Base-by-base conservation (phyloP, 2,888 invertebrate genomes). In the Lithophane ornitopus region DNA sequence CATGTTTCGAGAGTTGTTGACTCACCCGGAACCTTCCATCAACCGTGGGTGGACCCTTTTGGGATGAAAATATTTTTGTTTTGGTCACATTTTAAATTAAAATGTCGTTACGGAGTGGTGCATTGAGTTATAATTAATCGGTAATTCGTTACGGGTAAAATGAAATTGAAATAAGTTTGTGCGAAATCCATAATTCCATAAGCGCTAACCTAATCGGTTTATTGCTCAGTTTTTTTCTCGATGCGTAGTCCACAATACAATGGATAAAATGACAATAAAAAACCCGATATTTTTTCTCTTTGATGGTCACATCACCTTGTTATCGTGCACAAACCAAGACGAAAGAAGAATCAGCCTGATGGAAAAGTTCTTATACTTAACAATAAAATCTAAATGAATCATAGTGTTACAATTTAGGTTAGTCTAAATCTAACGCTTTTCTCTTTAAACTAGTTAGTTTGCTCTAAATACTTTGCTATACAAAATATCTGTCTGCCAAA, bases 1-100 rank as follows among this genome's bases (percentile, higher is more conserved):
- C 90, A 83, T 89, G 90, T 90, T 88, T 78, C 74, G 78, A 86
- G 84, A 78, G 80, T 71, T 76, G 80, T 89, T 89, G 90, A 92
- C 80, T 91, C 91, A 91, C 81, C 75, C 85, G 79, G 78, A 82
- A 78, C 78, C 85, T 85, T 84, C 70, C 62, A 54, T 83, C 87
- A 71, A 70, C 68, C 82, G 89, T 87, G 87, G 88, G 88, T 70
- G 84, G 85, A 73, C 63, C 76, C 68, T 87, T 81, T 84, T 71
- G 76, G 78, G 78, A 80, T 76, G 75, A 77, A 76, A n/a, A 44
- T 66, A 39, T 58, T 74, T 58, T 62, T 67, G 71, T 82, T 62
- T 80, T 70, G 28, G 58, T 56, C 62, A 65, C 63, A 66, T 82
- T 84, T 78, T 70, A 14, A 68, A 75, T 77, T 66, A 65, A 63